These are phyloP conservation scores for Sandelia bainsii DNA, from an alignment of 2,797 vertebrate genomes.

Conservation along the genomic window DNA sequence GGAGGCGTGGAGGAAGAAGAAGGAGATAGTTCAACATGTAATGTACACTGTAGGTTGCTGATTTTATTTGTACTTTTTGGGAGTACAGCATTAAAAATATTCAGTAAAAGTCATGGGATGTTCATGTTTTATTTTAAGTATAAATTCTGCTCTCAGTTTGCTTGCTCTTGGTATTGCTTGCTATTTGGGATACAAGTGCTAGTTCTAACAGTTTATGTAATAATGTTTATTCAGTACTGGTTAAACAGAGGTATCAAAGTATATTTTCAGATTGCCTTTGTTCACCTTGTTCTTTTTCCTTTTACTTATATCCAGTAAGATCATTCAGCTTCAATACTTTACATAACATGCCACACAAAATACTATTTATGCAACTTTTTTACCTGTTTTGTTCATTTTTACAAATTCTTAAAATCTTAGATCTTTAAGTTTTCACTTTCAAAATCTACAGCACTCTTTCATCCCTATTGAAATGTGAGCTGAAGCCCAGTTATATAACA, in stretches of 20 bases:
- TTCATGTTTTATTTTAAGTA: slow-evolving; percentile 25
- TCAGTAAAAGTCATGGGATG: slow-evolving; percentile 34
- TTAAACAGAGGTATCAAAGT: too few species aligned
- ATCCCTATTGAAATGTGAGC: too few species aligned
- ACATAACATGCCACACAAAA: too few species aligned
- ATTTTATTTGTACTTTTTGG: slow-evolving; percentile 77
- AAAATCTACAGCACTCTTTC: too few species aligned
- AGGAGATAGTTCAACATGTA: slow-evolving; percentile 71
- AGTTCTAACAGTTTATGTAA: neutral
- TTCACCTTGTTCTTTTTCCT: neutral
- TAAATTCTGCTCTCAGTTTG: neutral
- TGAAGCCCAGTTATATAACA: neutral
- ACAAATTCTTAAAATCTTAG: too few species aligned
- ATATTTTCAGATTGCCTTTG: neutral
- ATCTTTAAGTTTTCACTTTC: too few species aligned
- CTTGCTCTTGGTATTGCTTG: slow-evolving; percentile 2
- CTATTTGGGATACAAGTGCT: neutral
- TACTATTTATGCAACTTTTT: too few species aligned
- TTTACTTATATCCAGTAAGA: neutral
- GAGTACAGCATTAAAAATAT: slow-evolving; percentile 75
- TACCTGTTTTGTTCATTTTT: too few species aligned
- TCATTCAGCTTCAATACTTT: too few species aligned
- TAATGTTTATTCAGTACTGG: neutral
- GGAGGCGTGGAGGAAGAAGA: slow-evolving; percentile 70
- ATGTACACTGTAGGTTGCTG: slow-evolving; percentile 74